These are phyloP conservation scores for Mionectes olivaceus DNA, from an alignment of 2,797 vertebrate genomes.

Conservation along the genomic window DNA sequence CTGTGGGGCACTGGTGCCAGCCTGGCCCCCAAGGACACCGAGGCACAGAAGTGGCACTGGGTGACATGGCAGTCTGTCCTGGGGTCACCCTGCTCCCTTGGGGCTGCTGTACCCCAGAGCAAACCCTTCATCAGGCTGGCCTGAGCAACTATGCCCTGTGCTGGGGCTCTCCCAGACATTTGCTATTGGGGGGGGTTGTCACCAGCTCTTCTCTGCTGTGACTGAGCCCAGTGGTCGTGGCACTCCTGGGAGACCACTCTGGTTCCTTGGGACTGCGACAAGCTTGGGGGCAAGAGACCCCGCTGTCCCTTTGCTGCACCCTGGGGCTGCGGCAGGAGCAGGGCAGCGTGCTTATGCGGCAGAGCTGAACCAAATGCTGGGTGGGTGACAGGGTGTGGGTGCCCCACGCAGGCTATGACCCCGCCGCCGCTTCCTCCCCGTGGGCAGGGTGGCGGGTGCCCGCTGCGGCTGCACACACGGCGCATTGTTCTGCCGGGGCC, in stretches of 20 bases:
- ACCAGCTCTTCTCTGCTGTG: neutral
- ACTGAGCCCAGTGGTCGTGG: neutral
- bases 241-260: neutral
- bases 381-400: neutral
- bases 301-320: accelerated
- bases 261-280: neutral
- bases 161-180: neutral
- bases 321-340: neutral
- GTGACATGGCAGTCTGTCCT: neutral
- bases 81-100: neutral
- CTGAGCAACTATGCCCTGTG: accelerated
- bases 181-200: neutral
- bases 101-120: neutral
- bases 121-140: accelerated
- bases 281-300: neutral
- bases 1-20: neutral
- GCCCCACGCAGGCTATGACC: neutral
- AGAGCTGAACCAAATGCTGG: neutral
- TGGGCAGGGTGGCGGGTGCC: conserved; percentile 1
- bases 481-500: neutral
- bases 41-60: neutral
- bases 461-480: neutral
- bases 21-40: neutral
- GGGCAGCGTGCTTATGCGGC: neutral
- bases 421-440: conserved; percentile 1